These are phyloP conservation scores for Ormyrus thymus DNA, from an alignment of 2,888 invertebrate species.

Conservation along the genomic window DNA sequence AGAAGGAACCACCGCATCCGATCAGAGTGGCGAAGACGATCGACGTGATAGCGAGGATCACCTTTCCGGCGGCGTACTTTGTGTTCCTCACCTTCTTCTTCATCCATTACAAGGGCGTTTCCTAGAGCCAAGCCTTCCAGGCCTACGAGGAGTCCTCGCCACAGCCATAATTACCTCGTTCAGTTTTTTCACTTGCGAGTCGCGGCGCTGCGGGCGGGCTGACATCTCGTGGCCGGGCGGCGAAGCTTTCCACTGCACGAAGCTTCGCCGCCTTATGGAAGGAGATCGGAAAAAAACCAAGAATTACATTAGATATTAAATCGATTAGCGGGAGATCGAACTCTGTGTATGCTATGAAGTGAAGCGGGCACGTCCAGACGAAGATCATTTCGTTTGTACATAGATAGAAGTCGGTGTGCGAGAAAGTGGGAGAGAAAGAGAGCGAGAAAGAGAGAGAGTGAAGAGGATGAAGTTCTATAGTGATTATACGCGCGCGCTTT, in stretches of 20 bases:
- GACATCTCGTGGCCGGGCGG: not conserved
- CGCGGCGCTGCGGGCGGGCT: no score
- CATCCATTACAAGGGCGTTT: conserved; percentile 93
- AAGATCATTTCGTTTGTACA: conserved; percentile 6
- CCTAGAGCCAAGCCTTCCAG: conserved; percentile 75
- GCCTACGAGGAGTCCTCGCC: conserved; percentile 36
- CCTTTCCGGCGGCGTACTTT: conserved; percentile 94
- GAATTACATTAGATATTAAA: no score
- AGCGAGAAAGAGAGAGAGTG: not conserved
- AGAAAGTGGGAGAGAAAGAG: not conserved
- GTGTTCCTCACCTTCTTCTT: conserved; percentile 97
- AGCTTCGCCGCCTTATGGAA: not conserved
- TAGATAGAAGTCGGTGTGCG: not conserved
- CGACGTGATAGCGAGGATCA: conserved; percentile 94
- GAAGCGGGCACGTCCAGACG: not conserved
- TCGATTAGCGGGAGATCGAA: no score
- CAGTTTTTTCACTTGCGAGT: not conserved
- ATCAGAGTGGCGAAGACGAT: conserved; percentile 95
- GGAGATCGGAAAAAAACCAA: no score
- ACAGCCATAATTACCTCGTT: not conserved
- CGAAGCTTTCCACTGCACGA: not conserved
- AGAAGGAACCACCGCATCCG: conserved; percentile 94
- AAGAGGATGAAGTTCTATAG: conserved; percentile 28
- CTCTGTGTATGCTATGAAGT: no score
- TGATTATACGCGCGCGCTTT: conserved; percentile 51